A percentile compares a stretch with the other conserved stretches of the same genome.
Conservation (phyloP, 1,140 invertebrate genomes). For the Procambarus clarkii region DNA sequence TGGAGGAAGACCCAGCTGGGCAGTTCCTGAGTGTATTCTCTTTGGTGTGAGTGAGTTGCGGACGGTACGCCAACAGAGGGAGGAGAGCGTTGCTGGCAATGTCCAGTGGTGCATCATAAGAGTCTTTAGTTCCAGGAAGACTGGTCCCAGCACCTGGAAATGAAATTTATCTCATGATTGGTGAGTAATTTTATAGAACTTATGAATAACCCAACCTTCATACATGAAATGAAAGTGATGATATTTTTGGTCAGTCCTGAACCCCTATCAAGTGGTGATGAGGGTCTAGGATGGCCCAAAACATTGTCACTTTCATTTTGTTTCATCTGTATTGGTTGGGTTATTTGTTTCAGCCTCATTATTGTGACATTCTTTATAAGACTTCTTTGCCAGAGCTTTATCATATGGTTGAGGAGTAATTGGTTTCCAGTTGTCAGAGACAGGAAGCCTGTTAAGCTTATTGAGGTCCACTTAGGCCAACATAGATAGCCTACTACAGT, state of each 20-base stretch:
- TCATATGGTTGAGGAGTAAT: too few relatives aligned
- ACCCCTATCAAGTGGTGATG: too few relatives aligned
- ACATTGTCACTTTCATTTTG: too few relatives aligned
- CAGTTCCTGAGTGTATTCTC: conserved; percentile 48
- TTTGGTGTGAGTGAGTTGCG: conserved; percentile 55
- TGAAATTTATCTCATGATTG: background rate
- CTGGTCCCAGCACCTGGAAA: conserved; percentile 42
- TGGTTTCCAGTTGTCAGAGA: too few relatives aligned
- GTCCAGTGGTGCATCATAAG: conserved; percentile 63
- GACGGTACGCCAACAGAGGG: conserved; percentile 43
- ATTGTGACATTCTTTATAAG: background rate
- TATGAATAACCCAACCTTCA: background rate
- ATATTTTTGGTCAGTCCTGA: background rate
- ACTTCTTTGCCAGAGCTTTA: background rate
- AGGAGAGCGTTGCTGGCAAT: conserved; percentile 39
- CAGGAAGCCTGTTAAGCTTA: too few relatives aligned
- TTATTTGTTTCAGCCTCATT: too few relatives aligned
- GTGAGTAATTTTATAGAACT: too few relatives aligned
- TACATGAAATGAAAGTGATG: too few relatives aligned
- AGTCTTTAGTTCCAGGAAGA: conserved; percentile 56
- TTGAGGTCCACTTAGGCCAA: too few relatives aligned
- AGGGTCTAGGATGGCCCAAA: too few relatives aligned
- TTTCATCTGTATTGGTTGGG: too few relatives aligned
- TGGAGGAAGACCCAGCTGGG: conserved; percentile 40
- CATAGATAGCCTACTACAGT: too few relatives aligned